phyloP scores from a whole-genome alignment of 37 sponge, comb jelly and placozoan species.

The Chondrosia reniformis region DNA sequence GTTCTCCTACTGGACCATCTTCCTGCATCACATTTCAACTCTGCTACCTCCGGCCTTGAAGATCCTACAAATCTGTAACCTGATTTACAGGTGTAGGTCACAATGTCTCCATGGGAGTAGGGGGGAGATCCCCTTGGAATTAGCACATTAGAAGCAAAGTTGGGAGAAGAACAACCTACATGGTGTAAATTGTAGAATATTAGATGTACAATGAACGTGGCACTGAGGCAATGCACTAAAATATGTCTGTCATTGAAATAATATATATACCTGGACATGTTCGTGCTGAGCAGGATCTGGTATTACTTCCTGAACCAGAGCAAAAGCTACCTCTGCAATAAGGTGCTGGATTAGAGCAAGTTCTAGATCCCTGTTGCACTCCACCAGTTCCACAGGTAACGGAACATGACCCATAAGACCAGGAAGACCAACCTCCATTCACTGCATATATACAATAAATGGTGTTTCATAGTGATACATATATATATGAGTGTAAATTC shows the following conservation, averaged over 20 bases:
- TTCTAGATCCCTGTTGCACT: neutral
- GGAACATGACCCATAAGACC: neutral
- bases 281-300: no score
- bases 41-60: no score
- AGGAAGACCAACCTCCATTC: neutral
- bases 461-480: no score
- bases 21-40: no score
- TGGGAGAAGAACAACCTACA: constrained; percentile 8
- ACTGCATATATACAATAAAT: neutral
- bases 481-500: no score
- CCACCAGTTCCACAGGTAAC: neutral
- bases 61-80: neutral
- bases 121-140: neutral
- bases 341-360: constrained; percentile 5
- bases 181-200: no score
- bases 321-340: neutral
- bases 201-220: no score
- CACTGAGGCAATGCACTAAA: no score
- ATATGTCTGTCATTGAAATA: no score
- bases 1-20: no score
- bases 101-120: neutral
- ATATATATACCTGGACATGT: no score
- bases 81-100: neutral
- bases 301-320: no score
- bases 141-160: neutral